phyloP scores from a whole-genome alignment of 2,113 vertebrate genomes.

The Ibidorhyncha struthersii region DNA sequence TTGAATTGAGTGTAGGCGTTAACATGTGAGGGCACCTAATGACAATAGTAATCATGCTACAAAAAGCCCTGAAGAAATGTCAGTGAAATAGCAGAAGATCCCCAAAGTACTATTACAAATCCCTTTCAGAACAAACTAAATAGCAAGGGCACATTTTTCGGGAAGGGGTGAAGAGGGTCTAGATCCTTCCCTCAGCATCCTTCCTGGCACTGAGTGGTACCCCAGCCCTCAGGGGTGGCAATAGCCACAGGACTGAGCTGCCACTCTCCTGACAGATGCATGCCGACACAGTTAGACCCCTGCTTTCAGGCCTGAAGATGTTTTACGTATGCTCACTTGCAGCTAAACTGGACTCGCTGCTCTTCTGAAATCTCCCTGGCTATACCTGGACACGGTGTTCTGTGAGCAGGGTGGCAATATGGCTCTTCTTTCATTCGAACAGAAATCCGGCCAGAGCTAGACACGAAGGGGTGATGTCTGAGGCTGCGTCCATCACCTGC shows the following conservation, averaged over 20 bases:
- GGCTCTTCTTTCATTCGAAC: not conserved
- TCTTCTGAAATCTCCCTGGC: not conserved
- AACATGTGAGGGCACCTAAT: not conserved
- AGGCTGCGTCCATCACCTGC: accelerated
- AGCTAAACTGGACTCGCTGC: not conserved
- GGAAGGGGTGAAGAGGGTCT: not conserved
- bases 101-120: not conserved
- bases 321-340: accelerated
- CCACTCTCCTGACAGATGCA: not conserved
- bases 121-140: not conserved
- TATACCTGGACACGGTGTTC: not conserved
- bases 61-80: not conserved
- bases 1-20: not conserved
- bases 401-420: accelerated
- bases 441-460: not conserved
- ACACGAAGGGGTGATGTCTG: not conserved
- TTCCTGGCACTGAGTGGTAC: accelerated
- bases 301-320: accelerated
- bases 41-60: not conserved
- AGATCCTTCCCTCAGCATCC: not conserved
- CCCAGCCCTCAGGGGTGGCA: not conserved
- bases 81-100: slow-evolving; percentile 12
- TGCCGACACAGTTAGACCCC: not conserved
- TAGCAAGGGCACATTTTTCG: not conserved
- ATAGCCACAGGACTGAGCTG: not conserved